These are phyloP conservation scores for Teinopalpus imperialis DNA, from an alignment of 2,888 invertebrate genomes.

Conservation along the genomic window DNA sequence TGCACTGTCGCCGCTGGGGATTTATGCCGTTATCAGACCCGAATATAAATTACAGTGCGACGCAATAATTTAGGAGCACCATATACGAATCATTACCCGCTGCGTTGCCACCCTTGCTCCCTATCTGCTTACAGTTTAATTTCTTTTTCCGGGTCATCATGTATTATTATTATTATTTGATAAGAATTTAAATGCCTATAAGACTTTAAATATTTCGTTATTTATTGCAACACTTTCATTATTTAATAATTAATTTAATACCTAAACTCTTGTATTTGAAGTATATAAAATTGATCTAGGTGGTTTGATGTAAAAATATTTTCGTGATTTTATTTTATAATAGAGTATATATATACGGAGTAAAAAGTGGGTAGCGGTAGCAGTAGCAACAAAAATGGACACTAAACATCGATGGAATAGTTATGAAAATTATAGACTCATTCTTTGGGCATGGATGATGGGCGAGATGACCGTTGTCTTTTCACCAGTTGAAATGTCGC, in stretches of 20 bases:
- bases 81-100: slow-evolving; percentile 80
- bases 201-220: no score
- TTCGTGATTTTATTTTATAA: no score
- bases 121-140: slow-evolving; percentile 61
- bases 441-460: slow-evolving; percentile 66
- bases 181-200: no score
- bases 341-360: no score
- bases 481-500: slow-evolving; percentile 51
- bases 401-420: slow-evolving; percentile 53
- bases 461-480: slow-evolving; percentile 55
- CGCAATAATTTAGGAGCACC: slow-evolving; percentile 79
- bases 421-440: slow-evolving; percentile 53
- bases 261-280: no score
- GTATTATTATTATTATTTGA: no score
- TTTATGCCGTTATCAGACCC: slow-evolving; percentile 78
- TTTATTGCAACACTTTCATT: no score
- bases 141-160: no score
- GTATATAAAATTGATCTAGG: slow-evolving; percentile 4
- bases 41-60: slow-evolving; percentile 75
- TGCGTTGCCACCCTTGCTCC: slow-evolving; percentile 54
- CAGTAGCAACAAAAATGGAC: no score
- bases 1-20: slow-evolving; percentile 67
- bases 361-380: no score
- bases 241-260: no score
- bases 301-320: no score